A percentile compares a stretch with the other conserved stretches of the same genome.
Evolutionary conservation across 2,888 invertebrate species (phyloP).

Genomic region (Hedya salicella): DNA sequence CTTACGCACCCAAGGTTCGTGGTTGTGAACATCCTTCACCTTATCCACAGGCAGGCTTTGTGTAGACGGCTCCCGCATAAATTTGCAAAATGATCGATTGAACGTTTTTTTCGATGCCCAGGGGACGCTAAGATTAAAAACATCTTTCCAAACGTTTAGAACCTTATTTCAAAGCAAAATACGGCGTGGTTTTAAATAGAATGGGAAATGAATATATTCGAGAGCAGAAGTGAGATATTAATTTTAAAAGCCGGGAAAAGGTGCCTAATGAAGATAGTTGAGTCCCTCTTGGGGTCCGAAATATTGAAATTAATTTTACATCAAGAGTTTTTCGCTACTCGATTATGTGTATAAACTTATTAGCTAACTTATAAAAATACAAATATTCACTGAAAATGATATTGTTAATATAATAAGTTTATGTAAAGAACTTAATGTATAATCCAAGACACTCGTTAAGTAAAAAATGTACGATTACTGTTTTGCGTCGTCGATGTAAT

Average conservation of each 20-base stretch:
- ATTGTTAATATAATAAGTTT: too few relatives aligned
- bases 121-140: constrained; percentile 30
- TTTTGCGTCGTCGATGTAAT: too few relatives aligned
- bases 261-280: constrained; percentile 1
- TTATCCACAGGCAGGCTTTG: constrained; percentile 43
- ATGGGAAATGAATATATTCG: not conserved
- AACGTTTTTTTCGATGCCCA: constrained; percentile 34
- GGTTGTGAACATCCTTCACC: constrained; percentile 43
- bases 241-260: not conserved
- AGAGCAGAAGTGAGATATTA: constrained; percentile 5
- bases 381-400: too few relatives aligned
- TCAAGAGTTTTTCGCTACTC: not conserved
- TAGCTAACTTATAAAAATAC: not conserved
- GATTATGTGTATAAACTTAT: not conserved
- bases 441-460: too few relatives aligned
- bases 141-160: not conserved
- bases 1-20: constrained; percentile 34
- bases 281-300: not conserved
- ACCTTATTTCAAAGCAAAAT: not conserved
- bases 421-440: too few relatives aligned
- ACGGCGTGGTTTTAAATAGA: not conserved
- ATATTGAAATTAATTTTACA: not conserved
- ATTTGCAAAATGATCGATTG: constrained; percentile 46
- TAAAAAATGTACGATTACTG: too few relatives aligned
- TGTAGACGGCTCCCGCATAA: constrained; percentile 43